Evolutionary conservation across 2,797 vertebrate species (phyloP).

Genomic region (Pempheris klunzingeri): DNA sequence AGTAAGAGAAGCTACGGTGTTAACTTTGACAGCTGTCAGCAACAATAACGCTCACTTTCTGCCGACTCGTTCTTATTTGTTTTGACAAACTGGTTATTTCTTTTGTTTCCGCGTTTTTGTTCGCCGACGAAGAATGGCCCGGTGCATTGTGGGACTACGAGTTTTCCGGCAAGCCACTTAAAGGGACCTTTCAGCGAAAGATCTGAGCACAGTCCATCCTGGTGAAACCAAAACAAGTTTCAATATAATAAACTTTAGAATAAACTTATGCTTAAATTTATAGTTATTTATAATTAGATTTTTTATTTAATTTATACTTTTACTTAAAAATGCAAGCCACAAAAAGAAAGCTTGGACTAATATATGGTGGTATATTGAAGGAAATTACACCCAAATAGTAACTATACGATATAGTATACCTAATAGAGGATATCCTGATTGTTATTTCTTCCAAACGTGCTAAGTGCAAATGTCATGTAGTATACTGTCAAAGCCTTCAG

Average conservation of each 20-base stretch:
- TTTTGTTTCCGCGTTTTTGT: slow-evolving; percentile 84
- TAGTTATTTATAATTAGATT: too few relatives aligned
- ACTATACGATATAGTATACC: neutral
- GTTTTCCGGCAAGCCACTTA: slow-evolving; percentile 49
- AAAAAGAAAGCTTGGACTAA: neutral
- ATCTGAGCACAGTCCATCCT: too few relatives aligned
- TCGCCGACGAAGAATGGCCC: slow-evolving; percentile 46
- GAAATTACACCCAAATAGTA: neutral
- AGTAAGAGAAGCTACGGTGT: slow-evolving; percentile 10
- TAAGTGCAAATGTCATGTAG: neutral
- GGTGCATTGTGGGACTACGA: slow-evolving; percentile 71
- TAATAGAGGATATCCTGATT: neutral
- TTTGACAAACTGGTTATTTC: slow-evolving; percentile 74
- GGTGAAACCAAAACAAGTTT: neutral
- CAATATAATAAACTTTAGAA: too few relatives aligned
- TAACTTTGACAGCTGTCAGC: slow-evolving; percentile 61
- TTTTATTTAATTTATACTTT: too few relatives aligned
- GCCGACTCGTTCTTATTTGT: slow-evolving; percentile 65
- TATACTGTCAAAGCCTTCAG: neutral
- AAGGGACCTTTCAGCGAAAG: slow-evolving; percentile 52
- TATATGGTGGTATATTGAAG: neutral
- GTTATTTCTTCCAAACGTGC: neutral
- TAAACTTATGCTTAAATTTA: neutral
- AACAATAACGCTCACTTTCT: slow-evolving; percentile 55
- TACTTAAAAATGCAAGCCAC: neutral